phyloP scores from a whole-genome alignment of 2,888 invertebrate species.

The Archips xylosteana region DNA sequence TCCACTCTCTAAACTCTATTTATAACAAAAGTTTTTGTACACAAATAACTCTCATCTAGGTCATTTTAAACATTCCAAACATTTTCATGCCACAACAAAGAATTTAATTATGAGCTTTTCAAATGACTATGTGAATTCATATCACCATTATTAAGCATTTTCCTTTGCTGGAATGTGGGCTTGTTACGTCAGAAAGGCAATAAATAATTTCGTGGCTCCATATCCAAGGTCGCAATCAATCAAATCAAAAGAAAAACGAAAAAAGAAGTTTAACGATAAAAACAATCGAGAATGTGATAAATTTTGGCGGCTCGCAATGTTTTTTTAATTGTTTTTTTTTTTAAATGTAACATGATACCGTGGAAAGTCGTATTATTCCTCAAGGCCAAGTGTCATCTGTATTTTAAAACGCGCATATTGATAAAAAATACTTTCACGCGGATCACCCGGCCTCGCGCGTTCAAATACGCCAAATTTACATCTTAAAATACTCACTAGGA shows the following conservation, averaged over 20 bases:
- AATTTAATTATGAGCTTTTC: conserved; percentile 1
- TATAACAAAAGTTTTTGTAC: conserved; percentile 6
- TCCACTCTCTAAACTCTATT: conserved; percentile 3
- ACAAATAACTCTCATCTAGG: conserved; percentile 35
- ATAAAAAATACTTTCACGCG: conserved; percentile 73
- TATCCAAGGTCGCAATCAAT: conserved; percentile 31
- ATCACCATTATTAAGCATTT: conserved; percentile 25
- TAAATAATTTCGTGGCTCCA: conserved; percentile 36
- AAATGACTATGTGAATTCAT: background rate
- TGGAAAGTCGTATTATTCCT: conserved; percentile 48
- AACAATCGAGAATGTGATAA: background rate
- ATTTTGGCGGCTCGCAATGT: background rate
- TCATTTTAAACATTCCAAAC: conserved; percentile 16
- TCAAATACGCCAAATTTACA: conserved; percentile 78
- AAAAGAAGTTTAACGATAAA: background rate
- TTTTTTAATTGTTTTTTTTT: conserved; percentile 30
- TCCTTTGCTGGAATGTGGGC: conserved; percentile 27
- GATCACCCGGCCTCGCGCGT: conserved; percentile 69
- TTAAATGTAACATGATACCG: conserved; percentile 53
- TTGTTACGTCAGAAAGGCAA: conserved; percentile 36
- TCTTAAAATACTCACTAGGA: conserved; percentile 75
- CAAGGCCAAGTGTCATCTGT: conserved; percentile 63
- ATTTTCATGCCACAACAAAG: background rate
- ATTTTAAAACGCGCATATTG: conserved; percentile 55
- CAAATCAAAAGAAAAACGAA: conserved; percentile 7